Percentiles rank a stretch among this genome's conserved stretches.
Conservation (phyloP, 2,888 invertebrate species). For the Hydraecia micacea region DNA sequence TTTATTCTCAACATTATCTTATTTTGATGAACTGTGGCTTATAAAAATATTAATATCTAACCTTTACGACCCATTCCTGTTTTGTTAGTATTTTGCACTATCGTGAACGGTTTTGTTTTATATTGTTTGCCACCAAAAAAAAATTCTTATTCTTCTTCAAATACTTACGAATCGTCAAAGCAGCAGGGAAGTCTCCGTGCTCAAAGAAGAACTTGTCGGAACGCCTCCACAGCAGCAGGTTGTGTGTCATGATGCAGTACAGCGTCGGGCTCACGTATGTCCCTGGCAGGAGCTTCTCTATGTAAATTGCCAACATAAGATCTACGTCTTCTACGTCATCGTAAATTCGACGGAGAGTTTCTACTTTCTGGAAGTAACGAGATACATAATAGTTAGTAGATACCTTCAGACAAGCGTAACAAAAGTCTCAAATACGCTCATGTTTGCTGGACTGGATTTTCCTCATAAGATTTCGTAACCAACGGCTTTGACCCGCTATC, state of each 20-base stretch:
- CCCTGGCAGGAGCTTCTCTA: slow-evolving; percentile 66
- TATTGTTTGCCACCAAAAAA: neutral
- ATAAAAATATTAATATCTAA: neutral
- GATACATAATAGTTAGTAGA: neutral
- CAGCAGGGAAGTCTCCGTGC: slow-evolving; percentile 68
- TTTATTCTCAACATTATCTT: neutral
- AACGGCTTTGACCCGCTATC: neutral
- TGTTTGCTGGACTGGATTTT: neutral
- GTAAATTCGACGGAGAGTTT: slow-evolving; percentile 68
- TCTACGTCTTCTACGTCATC: slow-evolving; percentile 72
- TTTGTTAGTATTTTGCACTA: neutral
- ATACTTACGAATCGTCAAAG: slow-evolving; percentile 68
- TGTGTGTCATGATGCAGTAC: slow-evolving; percentile 71
- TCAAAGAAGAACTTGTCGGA: slow-evolving; percentile 74
- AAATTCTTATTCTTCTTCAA: neutral
- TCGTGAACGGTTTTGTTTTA: neutral
- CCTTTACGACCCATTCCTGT: neutral
- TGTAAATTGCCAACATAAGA: slow-evolving; percentile 71
- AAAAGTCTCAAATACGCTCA: neutral
- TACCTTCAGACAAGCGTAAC: neutral
- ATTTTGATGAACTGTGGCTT: neutral
- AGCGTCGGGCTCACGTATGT: slow-evolving; percentile 66
- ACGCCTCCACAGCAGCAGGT: slow-evolving; percentile 69
- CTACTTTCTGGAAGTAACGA: slow-evolving; percentile 67
- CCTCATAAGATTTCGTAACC: neutral